Evolutionary conservation across 2,888 invertebrate genomes (phyloP), one percentile per base, ranked within the genome.

Genomic region (Megamerina dolium): DNA sequence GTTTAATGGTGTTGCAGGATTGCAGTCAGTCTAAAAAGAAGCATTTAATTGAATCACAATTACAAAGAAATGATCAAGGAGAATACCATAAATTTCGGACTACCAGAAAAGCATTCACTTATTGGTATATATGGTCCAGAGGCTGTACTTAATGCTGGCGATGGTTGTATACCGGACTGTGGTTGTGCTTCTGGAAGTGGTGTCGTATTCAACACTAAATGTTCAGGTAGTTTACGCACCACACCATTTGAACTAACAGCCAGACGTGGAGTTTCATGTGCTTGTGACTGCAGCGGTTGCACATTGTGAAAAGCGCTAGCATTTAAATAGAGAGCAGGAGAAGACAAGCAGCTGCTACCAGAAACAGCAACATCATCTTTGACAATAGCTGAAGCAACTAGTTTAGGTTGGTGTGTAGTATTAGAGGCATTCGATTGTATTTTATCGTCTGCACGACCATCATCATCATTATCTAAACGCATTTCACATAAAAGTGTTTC

Each of bases 71-170:
- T 30, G 4, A 38, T 17, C 6, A 39, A 3, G 12, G 14, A 30
- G 8, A 36, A 41, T 55, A 63, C 64, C 54, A 60, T 49, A 45
- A 66, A 63, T 38, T 68, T 66, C 4, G 81, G 76, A 37, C 78
- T 80, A 38, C 93, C 93, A 23, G 92, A 89, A 56, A 88, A 85
- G 68, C 93, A 93, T 71, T 93, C 92, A 41, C 89, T 91, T 56
- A 93, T 89, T 8, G 90, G 87, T 71, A 93, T 92, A 68, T 93
- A 93, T 0, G 90, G 88, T 17, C 88, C 87, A 9, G 88, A 83
- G 55, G 79, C 62, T 10, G 78, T 79, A 40, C 82, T 81, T 37
- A 81, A 76, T 43, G 79, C 74, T 10, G 81, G 80, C 16, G 81
- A 80, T 13, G 80, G 78, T 57, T 80, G 79, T 31, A 71, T 68